These are phyloP conservation scores for Musca vetustissima DNA, from an alignment of 1,140 invertebrate species.

Conservation along the genomic window DNA sequence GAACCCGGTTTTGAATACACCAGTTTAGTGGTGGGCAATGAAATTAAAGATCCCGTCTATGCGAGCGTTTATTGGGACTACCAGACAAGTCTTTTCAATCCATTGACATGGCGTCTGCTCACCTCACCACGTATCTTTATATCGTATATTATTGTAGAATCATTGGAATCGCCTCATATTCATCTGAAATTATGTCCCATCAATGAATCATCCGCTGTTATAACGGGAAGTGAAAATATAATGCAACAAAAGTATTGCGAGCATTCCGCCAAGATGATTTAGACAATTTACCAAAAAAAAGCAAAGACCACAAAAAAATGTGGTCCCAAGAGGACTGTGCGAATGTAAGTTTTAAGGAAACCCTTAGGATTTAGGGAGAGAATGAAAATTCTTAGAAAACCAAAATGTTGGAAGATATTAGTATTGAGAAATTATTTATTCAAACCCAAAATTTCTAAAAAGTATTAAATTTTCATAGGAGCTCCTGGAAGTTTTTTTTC, in stretches of 20 bases:
- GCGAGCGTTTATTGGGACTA: conserved; percentile 77
- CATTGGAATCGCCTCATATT: conserved; percentile 61
- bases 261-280: background rate
- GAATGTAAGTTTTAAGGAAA: too few species aligned
- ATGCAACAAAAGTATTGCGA: conserved; percentile 56
- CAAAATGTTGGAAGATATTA: too few species aligned
- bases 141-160: conserved; percentile 69
- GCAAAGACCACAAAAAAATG: too few species aligned
- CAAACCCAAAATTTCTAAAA: too few species aligned
- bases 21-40: conserved; percentile 66
- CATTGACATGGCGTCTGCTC: conserved; percentile 78
- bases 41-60: conserved; percentile 65
- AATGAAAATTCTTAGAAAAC: too few species aligned
- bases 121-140: conserved; percentile 71
- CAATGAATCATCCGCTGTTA: conserved; percentile 58
- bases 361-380: too few species aligned
- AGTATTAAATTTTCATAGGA: too few species aligned
- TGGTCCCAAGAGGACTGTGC: too few species aligned
- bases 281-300: background rate
- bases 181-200: conserved; percentile 64
- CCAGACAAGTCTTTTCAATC: conserved; percentile 75
- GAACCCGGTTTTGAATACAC: conserved; percentile 72
- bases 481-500: too few species aligned
- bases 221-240: conserved; percentile 59
- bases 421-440: too few species aligned